Base-by-base conservation (phyloP, 2,797 vertebrate species). In the Acestrorhynchus altus region DNA sequence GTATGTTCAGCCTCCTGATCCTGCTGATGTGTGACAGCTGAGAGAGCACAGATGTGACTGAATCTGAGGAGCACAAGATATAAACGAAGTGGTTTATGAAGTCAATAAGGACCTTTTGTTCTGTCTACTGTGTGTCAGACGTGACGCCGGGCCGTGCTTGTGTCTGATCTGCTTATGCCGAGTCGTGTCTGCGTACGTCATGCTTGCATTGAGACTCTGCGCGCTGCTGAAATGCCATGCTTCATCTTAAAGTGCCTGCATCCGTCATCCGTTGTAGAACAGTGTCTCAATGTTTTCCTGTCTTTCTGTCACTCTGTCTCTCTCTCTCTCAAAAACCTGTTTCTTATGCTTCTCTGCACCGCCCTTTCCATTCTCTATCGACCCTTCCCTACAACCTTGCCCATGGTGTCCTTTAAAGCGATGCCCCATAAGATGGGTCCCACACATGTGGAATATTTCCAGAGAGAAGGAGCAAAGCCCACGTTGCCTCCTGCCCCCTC, bases 381-480 rank as follows among this genome's bases (percentile, higher is more conserved):
- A 8, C 11, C 18, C 20, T 52, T 67, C 69, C 52, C 63, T 35
- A 44, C 65, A 64, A 63, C 57, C 40, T 39, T 24, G 20, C 44
- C 69, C 61, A 39, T 31, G 24, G n/a, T 64, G 35, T 40, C 35
- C 26, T 51, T 59, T 74, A 76, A 91, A 92, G 90, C 74, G 56
- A 84, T 90, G 86, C 87, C 88, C 87, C 87, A 92, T 91, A 93
- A 90, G 84, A 90, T 93, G 90, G 93, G 90, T 87, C 94, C 93
- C 0, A 90, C 92, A 66, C 91, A 92, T 82, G 91, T 93, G 84
- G 93, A 94, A 90, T 93, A 91, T 90, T 92, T 93, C 90, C 94
- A 92, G 89, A 93, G 90, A 90, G 94, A 94, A 84, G 91, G 89
- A 90, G 89, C 90, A 88, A 93, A 92, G 88, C 90, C 89, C 87